Evolutionary conservation across 2,888 invertebrate species (phyloP), one percentile per base, ranked within the genome.

Genomic region (Tetranychus truncatus): DNA sequence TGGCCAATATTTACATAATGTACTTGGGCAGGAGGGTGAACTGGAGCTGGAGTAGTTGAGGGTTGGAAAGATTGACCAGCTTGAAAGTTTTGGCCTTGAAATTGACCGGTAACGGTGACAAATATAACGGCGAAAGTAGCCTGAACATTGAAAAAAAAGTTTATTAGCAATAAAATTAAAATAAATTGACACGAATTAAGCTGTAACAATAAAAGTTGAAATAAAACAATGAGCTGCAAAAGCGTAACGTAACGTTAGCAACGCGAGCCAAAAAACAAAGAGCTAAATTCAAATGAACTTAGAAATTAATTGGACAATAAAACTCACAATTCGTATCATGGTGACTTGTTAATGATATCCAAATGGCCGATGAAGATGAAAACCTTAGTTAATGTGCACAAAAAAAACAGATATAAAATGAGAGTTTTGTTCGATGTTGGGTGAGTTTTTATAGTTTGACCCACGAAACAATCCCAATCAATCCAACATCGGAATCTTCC

Each of bases 1-100:
- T 75, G 73, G 9, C 79, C 79, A 66, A 79, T 79, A 67, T 78
- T 78, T 2, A 79, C 79, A 72, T 79, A 79, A 55, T 79, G 79
- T 20, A 79, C 78, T 21, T 78, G 78, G 45, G 79, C 79, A 0
- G 79, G 79, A 11, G 79, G 79, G 45, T 78, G 77, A 11, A 74
- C 66, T 55, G 55, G 18, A 6, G 76, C 75, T 34, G 76, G 76
- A 45, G 76, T 76, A 18, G 73, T 44, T 15, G 72, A 20, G 1
- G 65, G 11, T 69, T 21, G 65, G 6, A 45, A 73, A 45, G 72
- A 18, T n/a, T 20, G 45, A 44, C 45, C 45, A 20, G 34, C 34
- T 34, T 34, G 34, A 34, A 34, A 34, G 34, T 34, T 34, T 34
- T 34, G 72, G 3, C 45, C 46, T 34, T 45, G 45, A 34, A 45